Evolutionary conservation across 2,113 vertebrate genomes (phyloP).

Genomic region (Canis aureus): DNA sequence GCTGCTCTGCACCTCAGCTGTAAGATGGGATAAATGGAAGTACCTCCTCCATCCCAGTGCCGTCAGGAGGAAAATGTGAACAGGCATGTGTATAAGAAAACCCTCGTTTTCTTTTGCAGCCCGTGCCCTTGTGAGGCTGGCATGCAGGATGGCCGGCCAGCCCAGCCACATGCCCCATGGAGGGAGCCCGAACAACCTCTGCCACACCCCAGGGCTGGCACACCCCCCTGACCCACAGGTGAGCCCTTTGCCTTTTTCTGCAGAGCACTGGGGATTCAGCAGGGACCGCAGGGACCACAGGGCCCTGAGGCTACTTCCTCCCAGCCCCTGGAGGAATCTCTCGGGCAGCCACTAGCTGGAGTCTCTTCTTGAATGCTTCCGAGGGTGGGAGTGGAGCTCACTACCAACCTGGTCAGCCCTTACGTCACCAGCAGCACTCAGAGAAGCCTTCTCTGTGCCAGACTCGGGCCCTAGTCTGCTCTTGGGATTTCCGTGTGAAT

Average conservation of each 20-base stretch:
- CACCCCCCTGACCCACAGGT: slow-evolving; percentile 91
- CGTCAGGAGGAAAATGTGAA: not conserved
- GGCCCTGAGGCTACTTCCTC: not conserved
- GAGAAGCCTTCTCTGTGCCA: not conserved
- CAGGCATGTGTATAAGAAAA: not conserved
- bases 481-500: not conserved
- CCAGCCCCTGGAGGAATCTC: not conserved
- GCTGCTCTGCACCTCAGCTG: not conserved
- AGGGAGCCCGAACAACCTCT: slow-evolving; percentile 90
- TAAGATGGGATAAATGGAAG: not conserved
- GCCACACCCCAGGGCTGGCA: slow-evolving; percentile 87
- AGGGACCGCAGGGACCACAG: not conserved
- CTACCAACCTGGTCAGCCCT: not conserved
- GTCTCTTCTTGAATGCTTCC: not conserved
- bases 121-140: slow-evolving; percentile 78
- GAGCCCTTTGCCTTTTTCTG: slow-evolving; percentile 31
- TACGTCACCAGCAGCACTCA: not conserved
- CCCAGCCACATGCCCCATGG: slow-evolving; percentile 89
- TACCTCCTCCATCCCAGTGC: rapidly evolving
- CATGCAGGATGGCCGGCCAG: slow-evolving; percentile 93
- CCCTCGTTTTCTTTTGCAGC: slow-evolving; percentile 73
- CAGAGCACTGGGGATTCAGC: rapidly evolving
- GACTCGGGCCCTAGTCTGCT: not conserved
- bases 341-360: not conserved
- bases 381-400: not conserved